Evolutionary conservation across 2,113 vertebrate species (phyloP), one percentile per base, ranked within the genome.

Genomic region (Taurulus bubalis): DNA sequence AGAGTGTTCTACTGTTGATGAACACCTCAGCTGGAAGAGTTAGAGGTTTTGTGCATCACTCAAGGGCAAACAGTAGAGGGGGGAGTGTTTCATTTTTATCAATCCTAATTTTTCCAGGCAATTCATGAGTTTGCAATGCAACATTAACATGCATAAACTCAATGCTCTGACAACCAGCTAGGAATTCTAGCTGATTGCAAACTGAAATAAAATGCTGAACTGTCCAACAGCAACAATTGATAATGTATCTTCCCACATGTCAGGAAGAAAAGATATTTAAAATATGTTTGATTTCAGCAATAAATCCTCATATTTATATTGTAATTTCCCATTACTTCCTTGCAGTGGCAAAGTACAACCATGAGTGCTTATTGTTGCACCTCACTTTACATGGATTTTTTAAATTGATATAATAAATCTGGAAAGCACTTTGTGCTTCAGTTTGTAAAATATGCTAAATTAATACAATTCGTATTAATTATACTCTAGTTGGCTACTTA

Each of bases 1-100:
- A 9, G 5, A 63, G 26, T 24, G 36, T 32, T 64, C 38, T 45
- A 1, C 59, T 73, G 75, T n/a, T 67, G 70, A 70, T 63, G 18
- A 74, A 63, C 56, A 73, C 12, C 42, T 69, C 55, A 62, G 71
- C 34, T 64, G 47, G 28, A 45, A 11, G 3, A 67, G 67, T 45
- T 6, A 8, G 24, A 6, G 8, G 1, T 67, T 53, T 34, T 18
- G 12, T 40, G 42, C 4, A 45, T 14, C 26, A 55, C 28, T 82
- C 56, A 75, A 65, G 36, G 77, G 66, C 70, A 75, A 74, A 81
- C 20, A 32, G 42, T 11, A 18, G 2, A 36, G 18, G 7, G 14
- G 9, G 28, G 36, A 42, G 1, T 10, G 20, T 47, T 69, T 45
- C 42, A 55, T 60, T 74, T 15, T 74, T 6, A 60, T 32, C 30